Conservation (phyloP, 53 echinoderm and acorn worm species). For the Stichopus horrens region DNA sequence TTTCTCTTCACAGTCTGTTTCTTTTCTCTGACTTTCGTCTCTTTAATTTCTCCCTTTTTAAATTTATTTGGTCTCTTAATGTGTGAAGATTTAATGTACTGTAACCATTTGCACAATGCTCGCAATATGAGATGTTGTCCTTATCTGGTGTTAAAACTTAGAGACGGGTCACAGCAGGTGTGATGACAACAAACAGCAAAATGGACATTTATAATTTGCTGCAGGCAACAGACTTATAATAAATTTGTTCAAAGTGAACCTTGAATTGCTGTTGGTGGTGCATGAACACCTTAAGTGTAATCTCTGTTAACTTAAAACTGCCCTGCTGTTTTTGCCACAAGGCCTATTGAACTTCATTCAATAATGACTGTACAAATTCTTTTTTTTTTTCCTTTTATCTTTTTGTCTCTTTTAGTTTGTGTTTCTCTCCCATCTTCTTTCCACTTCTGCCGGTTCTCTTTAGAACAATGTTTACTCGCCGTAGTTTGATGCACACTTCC, state of each 20-base stretch:
- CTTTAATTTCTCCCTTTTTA: background rate
- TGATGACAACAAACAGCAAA: background rate
- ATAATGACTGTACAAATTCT: background rate
- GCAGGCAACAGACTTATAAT: background rate
- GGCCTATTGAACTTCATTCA: slow-evolving; percentile 23
- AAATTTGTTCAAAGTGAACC: slow-evolving; percentile 27
- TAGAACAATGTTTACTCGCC: slow-evolving; percentile 25
- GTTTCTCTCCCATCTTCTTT: background rate
- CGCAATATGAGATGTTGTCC: background rate
- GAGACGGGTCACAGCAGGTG: background rate
- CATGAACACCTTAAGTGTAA: slow-evolving; percentile 6
- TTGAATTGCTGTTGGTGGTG: background rate
- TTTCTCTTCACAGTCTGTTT: background rate
- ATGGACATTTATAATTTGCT: background rate
- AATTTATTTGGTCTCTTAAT: background rate
- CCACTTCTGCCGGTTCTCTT: background rate
- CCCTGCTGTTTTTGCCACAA: slow-evolving; percentile 34
- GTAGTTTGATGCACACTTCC: slow-evolving; percentile 37
- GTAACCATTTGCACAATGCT: background rate
- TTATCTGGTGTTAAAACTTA: background rate
- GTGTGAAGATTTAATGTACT: background rate
- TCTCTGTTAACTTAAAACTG: slow-evolving; percentile 26
- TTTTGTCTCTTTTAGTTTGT: background rate
- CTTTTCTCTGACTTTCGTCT: background rate
- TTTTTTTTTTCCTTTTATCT: background rate